Base-by-base conservation (phyloP, 2,113 vertebrate species). In the Mustelus asterias region DNA sequence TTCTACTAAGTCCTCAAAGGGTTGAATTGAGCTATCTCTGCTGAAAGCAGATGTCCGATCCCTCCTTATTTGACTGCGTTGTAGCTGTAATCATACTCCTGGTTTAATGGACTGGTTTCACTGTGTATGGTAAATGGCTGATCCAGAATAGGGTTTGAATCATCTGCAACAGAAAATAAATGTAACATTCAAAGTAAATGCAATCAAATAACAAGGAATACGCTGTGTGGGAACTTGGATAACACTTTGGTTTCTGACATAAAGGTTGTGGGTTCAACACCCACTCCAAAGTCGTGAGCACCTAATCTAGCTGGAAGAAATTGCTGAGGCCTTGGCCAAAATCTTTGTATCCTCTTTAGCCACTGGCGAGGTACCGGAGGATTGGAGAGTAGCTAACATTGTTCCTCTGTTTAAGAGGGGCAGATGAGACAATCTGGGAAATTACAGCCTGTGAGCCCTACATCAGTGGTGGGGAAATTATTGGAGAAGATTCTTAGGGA, bases 81-180 rank as follows among this genome's bases (percentile, higher is more conserved):
- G 60, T 93, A n/a, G 33, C 89, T 67, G 60, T 20, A n/a, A 20
- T 93, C 89, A 67, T 22, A 67, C 18, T 93, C 89, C n/a, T 93
- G 89, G 89, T n/a, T 93, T 93, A 93, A 22, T 65, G 89, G 60
- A 11, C 60, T 93, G 14, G 16, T 67, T 65, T 93, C 89, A 8
- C 60, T 93, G 60, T 67, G 37, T n/a, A 93, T 24, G 18, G 89
- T 93, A 37, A 37, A 93, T 37, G 89, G 60, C 63, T 93, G 89
- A 65, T 37, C 89, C 89, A 93, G 60, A n/a, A 93, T 93, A 93
- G 89, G 89, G 33, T 67, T 93, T 67, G 60, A 37, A 20, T 93
- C 89, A 67, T 93, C 89, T 93, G 89, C 65, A 93, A 67, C 22
- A 67, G 33, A 93, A 93, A 93, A 93, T 37, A 93, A 65, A 63